Conservation (phyloP, 53 echinoderm and acorn worm genomes). For the Holothuria scabra region DNA sequence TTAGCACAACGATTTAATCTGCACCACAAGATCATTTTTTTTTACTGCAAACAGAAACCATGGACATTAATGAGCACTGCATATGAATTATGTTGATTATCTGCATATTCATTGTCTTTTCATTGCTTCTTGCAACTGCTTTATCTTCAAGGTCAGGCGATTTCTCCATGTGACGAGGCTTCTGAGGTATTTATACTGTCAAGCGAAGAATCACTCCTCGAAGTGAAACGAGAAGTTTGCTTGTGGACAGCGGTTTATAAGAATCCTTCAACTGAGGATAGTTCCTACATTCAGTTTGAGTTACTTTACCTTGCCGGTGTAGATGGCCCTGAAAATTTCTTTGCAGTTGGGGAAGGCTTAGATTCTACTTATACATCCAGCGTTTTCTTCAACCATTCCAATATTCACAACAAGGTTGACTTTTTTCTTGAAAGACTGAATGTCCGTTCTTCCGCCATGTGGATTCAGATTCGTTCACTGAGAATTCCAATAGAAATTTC, state of each 20-base stretch:
- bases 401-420: slow-evolving; percentile 7
- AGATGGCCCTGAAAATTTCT: slow-evolving; percentile 1
- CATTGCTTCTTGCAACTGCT: too few species aligned
- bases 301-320: slow-evolving; percentile 1
- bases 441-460: background rate
- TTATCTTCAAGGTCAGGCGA: too few species aligned
- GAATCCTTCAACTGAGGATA: background rate
- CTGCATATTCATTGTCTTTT: too few species aligned
- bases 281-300: background rate
- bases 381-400: slow-evolving; percentile 33
- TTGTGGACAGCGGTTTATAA: background rate
- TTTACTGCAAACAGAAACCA: too few species aligned
- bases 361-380: background rate
- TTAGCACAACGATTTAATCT: too few species aligned
- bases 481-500: background rate
- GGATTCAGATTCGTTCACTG: slow-evolving; percentile 23
- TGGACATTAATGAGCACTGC: too few species aligned
- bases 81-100: too few species aligned
- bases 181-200: too few species aligned
- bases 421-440: slow-evolving; percentile 20
- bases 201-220: too few species aligned
- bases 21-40: too few species aligned
- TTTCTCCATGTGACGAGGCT: too few species aligned
- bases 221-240: background rate
- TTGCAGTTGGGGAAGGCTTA: slow-evolving; percentile 21